phyloP scores from a whole-genome alignment of 2,888 invertebrate genomes.

The Matsumyia berberina region DNA sequence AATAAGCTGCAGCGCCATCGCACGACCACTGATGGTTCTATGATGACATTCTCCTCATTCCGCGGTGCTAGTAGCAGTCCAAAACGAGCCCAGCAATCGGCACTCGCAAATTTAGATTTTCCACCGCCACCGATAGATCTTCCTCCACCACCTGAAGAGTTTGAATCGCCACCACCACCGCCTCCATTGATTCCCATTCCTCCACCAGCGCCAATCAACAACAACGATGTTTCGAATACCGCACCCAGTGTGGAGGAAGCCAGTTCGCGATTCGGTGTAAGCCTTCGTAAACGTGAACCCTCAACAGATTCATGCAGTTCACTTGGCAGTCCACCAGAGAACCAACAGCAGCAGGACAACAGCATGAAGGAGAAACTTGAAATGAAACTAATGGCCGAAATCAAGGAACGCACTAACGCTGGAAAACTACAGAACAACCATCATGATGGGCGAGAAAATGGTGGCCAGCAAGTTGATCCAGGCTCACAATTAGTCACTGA shows the following conservation, averaged over 20 bases:
- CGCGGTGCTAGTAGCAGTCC: constrained; percentile 89
- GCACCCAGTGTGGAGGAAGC: constrained; percentile 90
- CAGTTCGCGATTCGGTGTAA: constrained; percentile 89
- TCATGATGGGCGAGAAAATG: constrained; percentile 75
- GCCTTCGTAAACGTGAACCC: constrained; percentile 88
- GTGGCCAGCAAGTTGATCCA: constrained; percentile 87
- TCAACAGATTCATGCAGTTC: constrained; percentile 86
- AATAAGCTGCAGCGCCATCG: constrained; percentile 86
- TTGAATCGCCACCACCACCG: constrained; percentile 81
- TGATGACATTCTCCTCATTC: constrained; percentile 85
- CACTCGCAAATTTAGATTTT: constrained; percentile 93
- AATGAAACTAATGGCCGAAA: constrained; percentile 92
- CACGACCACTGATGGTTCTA: constrained; percentile 85
- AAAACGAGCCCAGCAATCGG: constrained; percentile 89
- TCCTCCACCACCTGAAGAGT: constrained; percentile 91
- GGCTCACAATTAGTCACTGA: constrained; percentile 93
- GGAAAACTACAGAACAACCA: constrained; percentile 86
- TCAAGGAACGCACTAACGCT: constrained; percentile 90
- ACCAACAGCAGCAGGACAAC: constrained; percentile 77
- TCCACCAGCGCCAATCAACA: constrained; percentile 80
- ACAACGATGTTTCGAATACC: constrained; percentile 86
- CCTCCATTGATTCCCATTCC: constrained; percentile 78
- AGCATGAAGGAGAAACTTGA: constrained; percentile 93
- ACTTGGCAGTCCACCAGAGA: constrained; percentile 85
- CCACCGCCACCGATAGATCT: constrained; percentile 93